Base-by-base conservation (phyloP, 2,888 invertebrate species). In the Linhomoeus sp. region DNA sequence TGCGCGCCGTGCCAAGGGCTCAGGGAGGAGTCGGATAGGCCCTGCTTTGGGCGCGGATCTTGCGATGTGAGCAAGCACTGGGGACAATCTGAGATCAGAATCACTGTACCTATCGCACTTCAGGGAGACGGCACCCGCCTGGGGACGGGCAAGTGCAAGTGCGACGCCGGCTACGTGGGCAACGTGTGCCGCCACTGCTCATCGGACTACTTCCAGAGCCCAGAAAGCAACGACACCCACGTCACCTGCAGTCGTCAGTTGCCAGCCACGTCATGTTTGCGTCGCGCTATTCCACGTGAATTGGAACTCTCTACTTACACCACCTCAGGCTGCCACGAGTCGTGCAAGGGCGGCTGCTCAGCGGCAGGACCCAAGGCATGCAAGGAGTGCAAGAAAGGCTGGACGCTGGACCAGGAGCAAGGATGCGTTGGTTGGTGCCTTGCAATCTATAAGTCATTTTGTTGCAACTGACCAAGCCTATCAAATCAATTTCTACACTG, bases 61-160 rank as follows among this genome's bases (percentile, higher is more conserved):
- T 81, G 80, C 64, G 73, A 75, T 63, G 74, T 73, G 20, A 9
- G 19, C 9, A 40, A n/a, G 17, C 3, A 3, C 17, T 5, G 7
- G 17, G 17, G 37, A 5, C n/a, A 37, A 5, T 5, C 19, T 12
- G 3, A 37, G 3, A 5, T 37, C 17, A n/a, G 15, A 33, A 15
- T 12, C n/a, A 38, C 22, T 19, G 9, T 46, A 19, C 26, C 14
- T 41, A 19, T 14, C n/a, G n/a, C n/a, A n/a, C 12, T 59, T 7
- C 52, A 74, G 72, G 92, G 92, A 1, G 77, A 78, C 51, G 92
- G 92, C 0, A 88, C 87, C 0, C 73, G 90, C 40, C 83, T 83
- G 66, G 94, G 94, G 0, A 85, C 80, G 61, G 94, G 92, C 0
- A 77, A 79, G 51, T 94, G 94, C 63, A 69, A 74, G 17, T 94